Conservation (phyloP, 2,888 invertebrate species). For the Ennomos erosarius region DNA sequence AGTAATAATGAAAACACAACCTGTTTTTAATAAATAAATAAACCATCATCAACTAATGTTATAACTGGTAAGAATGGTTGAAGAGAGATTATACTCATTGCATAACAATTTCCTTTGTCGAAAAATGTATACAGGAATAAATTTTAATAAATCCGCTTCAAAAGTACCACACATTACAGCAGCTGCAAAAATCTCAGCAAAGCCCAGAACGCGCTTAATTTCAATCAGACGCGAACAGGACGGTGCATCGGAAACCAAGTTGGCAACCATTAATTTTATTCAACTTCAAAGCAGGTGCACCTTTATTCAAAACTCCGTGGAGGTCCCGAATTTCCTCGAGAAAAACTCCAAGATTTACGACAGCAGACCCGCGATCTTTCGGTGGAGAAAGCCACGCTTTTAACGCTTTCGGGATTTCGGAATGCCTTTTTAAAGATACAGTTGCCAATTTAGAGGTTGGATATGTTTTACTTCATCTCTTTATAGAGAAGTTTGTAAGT, state of each 20-base stretch:
- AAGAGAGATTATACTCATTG: conserved; percentile 2
- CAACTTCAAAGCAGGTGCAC: conserved; percentile 57
- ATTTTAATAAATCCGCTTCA: conserved; percentile 13
- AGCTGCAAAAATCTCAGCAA: conserved; percentile 37
- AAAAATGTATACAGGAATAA: conserved; percentile 15
- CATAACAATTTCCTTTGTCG: conserved; percentile 10
- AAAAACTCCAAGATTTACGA: conserved; percentile 75
- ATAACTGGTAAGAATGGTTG: not conserved
- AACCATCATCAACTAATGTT: not conserved
- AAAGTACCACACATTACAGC: conserved; percentile 20
- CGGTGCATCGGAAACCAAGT: conserved; percentile 40
- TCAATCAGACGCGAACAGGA: conserved; percentile 39
- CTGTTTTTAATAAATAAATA: not conserved
- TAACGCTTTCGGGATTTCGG: conserved; percentile 47
- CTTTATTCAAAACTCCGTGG: conserved; percentile 51
- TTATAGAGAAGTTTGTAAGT: conserved; percentile 21
- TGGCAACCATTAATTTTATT: conserved; percentile 50
- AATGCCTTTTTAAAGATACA: conserved; percentile 44
- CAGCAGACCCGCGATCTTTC: conserved; percentile 34
- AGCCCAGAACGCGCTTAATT: conserved; percentile 35
- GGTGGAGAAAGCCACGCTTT: conserved; percentile 43
- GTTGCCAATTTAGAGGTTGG: conserved; percentile 34
- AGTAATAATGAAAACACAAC: too few relatives aligned
- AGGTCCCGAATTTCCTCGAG: conserved; percentile 59
- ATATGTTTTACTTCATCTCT: conserved; percentile 35